Conservation (phyloP, 2,113 vertebrate genomes). For the Noturus placidus region DNA sequence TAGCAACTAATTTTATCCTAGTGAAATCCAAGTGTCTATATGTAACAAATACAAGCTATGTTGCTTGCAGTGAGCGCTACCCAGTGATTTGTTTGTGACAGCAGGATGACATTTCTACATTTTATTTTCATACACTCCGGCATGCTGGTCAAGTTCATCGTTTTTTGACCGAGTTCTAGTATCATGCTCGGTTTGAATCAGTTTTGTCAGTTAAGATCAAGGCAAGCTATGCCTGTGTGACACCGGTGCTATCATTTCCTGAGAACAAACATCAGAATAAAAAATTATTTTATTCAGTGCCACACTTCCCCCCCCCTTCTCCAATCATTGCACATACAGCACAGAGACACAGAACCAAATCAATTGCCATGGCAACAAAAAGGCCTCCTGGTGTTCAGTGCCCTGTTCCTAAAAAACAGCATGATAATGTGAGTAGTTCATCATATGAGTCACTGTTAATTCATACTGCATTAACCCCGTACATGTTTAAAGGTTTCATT, state of each 20-base stretch:
- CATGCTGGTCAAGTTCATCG: background rate
- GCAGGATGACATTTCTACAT: background rate
- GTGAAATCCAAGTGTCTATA: background rate
- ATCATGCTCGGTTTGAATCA: background rate
- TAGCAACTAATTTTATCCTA: background rate
- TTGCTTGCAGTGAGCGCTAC: background rate
- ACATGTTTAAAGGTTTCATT: slow-evolving; percentile 31
- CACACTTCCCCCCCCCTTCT: slow-evolving; percentile 29
- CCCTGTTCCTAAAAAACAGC: slow-evolving; percentile 51
- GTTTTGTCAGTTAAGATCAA: background rate
- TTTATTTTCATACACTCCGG: background rate
- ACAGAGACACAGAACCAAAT: slow-evolving; percentile 51
- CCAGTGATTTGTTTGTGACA: background rate
- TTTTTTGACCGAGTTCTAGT: background rate
- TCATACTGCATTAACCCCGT: slow-evolving; percentile 25
- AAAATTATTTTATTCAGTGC: slow-evolving; percentile 36
- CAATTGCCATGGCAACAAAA: slow-evolving; percentile 60
- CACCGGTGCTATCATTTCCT: slow-evolving; percentile 20
- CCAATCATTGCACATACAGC: slow-evolving; percentile 44
- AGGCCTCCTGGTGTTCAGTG: slow-evolving; percentile 52
- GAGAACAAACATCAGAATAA: slow-evolving; percentile 34
- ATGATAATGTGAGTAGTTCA: slow-evolving; percentile 54
- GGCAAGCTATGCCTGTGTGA: background rate
- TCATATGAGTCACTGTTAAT: slow-evolving; percentile 48
- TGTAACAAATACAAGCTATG: background rate